Evolutionary conservation across 2,113 vertebrate genomes (phyloP).

Genomic region (Spermophilus dauricus): DNA sequence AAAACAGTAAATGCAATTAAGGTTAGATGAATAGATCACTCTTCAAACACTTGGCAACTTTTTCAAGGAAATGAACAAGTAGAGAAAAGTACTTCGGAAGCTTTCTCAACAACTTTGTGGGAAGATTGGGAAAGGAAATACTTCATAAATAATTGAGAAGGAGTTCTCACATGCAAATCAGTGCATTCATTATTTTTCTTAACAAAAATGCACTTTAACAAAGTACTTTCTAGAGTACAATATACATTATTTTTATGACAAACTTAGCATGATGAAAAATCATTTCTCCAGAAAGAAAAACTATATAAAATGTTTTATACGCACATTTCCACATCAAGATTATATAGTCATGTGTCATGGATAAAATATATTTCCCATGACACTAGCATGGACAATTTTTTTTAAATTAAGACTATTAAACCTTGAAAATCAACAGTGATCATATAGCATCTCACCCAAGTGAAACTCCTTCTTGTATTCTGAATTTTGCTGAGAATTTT

Average conservation of each 20-base stretch:
- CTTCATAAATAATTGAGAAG: neutral
- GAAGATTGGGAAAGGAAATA: neutral
- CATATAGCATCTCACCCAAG: neutral
- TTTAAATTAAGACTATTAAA: neutral
- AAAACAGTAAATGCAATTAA: constrained; percentile 24
- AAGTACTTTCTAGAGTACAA: neutral
- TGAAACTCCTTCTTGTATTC: neutral
- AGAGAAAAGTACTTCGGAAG: neutral
- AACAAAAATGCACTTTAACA: neutral
- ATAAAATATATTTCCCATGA: neutral
- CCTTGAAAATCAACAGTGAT: neutral
- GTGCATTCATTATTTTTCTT: neutral
- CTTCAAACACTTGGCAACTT: neutral
- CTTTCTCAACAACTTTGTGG: neutral
- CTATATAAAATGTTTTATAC: neutral
- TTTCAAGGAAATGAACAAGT: neutral
- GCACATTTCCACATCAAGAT: neutral
- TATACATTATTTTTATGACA: constrained; percentile 42
- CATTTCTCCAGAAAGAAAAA: neutral
- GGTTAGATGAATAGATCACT: neutral
- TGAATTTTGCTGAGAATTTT: neutral
- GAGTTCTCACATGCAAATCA: neutral
- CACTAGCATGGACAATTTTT: neutral
- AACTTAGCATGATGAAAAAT: neutral
- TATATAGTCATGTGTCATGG: neutral